These are phyloP conservation scores for Brienomyrus longianalis DNA, from an alignment of 2,113 vertebrate species.

Conservation along the genomic window DNA sequence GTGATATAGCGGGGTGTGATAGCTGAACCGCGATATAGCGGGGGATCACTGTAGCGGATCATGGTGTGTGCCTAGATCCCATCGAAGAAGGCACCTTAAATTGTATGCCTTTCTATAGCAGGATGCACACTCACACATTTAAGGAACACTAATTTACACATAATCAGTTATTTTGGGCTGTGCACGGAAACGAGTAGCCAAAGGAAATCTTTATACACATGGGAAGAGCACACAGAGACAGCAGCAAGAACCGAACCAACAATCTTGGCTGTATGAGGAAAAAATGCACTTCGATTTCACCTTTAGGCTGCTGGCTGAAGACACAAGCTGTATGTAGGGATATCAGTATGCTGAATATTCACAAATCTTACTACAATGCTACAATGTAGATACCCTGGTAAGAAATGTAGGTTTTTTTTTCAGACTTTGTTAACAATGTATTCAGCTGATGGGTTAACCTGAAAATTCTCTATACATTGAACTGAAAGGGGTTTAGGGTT, in stretches of 20 bases:
- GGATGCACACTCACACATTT: background rate
- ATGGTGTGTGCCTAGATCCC: background rate
- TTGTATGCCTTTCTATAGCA: background rate
- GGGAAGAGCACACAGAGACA: background rate
- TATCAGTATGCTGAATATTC: background rate
- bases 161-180: background rate
- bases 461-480: background rate
- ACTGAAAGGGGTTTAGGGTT: background rate
- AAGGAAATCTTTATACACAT: background rate
- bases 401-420: background rate
- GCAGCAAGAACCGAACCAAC: background rate
- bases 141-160: background rate
- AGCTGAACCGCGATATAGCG: no score
- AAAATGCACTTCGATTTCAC: background rate
- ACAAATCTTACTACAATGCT: background rate
- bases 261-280: background rate
- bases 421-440: background rate
- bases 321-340: background rate
- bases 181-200: background rate
- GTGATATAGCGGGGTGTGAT: no score
- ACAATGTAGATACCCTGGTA: background rate
- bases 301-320: background rate
- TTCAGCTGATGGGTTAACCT: background rate
- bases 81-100: background rate
- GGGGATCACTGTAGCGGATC: background rate